Percentiles rank a stretch among this genome's conserved stretches.
Conservation (phyloP, 2,888 invertebrate species). For the Lagria hirta region DNA sequence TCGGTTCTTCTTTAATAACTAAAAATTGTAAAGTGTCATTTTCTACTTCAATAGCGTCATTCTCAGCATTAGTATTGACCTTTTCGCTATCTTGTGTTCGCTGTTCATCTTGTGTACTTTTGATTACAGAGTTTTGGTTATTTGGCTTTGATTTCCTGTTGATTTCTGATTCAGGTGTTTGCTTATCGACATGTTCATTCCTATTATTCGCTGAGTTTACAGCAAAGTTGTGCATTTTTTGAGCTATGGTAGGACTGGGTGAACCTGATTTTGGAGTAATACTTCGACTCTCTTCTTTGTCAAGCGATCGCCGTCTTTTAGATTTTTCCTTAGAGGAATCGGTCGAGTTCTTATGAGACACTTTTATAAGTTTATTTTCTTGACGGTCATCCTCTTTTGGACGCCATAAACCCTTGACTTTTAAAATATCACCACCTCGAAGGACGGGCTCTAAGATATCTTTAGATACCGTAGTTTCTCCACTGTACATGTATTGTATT, state of each 20-base stretch:
- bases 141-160: constrained; percentile 5
- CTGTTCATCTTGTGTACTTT: constrained; percentile 28
- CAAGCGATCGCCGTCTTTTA: not conserved
- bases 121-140: constrained; percentile 28
- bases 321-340: not conserved
- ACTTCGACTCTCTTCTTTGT: too few relatives aligned
- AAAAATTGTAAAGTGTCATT: constrained; percentile 45
- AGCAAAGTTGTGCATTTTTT: constrained; percentile 35
- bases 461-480: constrained; percentile 82
- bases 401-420: constrained; percentile 79
- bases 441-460: constrained; percentile 79
- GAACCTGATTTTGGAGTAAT: constrained; percentile 1
- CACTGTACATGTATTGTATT: constrained; percentile 82
- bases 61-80: constrained; percentile 25
- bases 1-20: constrained; percentile 63
- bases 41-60: constrained; percentile 16
- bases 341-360: constrained; percentile 13
- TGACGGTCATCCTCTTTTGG: constrained; percentile 58
- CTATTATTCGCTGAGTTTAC: constrained; percentile 29
- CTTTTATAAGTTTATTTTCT: constrained; percentile 37
- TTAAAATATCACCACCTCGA: constrained; percentile 78
- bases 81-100: constrained; percentile 13
- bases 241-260: constrained; percentile 4
- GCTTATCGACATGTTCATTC: constrained; percentile 10
- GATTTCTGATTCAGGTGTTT: constrained; percentile 3